Evolutionary conservation across 2,888 invertebrate species (phyloP), one percentile per base, ranked within the genome.

Genomic region (Eupeodes luniger): DNA sequence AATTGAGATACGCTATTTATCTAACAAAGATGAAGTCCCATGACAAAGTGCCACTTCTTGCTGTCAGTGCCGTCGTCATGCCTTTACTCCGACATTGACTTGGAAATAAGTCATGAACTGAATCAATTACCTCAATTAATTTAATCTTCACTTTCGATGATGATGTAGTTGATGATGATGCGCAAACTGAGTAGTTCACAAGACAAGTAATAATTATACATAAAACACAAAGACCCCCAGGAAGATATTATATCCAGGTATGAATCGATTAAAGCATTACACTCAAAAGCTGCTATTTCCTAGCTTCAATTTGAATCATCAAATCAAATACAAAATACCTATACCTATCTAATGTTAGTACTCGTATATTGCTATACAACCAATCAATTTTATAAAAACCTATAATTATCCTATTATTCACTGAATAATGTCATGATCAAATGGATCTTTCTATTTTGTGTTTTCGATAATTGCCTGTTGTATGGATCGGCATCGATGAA

Each of bases 391-490:
- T 27, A 27, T 19, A 67, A 85, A 72, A 89, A 72, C 89, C 85
- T 55, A 85, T 85, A 85, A 89, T 89, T 89, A 82, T 85, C 89
- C 85, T 72, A 89, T 89, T 89, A 89, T 79, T 85, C 89, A 82
- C 89, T 81, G 89, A 85, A 85, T 89, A 89, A 89, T 89, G 85
- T 85, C 89, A 85, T 88, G 85, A 88, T 88, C 88, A 88, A 88
- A 81, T 81, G 64, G 75, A 88, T 75, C 78, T 69, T 75, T 44
- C 49, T 34, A 59, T 36, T n/a, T 69, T 74, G 53, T 64, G 27
- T 34, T 12, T 47, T n/a, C 53, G 36, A 69, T 40, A 69, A 40
- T 16, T 10, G 36, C 51, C 40, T 40, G 9, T 7, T 40, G 53
- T 49, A 16, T 49, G 2, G n/a, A 66, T 12, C 10, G 34, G 66